A percentile compares a stretch with the other conserved stretches of the same genome.
Conservation (phyloP, 2,113 vertebrate species). For the Hypomesus transpacificus region DNA sequence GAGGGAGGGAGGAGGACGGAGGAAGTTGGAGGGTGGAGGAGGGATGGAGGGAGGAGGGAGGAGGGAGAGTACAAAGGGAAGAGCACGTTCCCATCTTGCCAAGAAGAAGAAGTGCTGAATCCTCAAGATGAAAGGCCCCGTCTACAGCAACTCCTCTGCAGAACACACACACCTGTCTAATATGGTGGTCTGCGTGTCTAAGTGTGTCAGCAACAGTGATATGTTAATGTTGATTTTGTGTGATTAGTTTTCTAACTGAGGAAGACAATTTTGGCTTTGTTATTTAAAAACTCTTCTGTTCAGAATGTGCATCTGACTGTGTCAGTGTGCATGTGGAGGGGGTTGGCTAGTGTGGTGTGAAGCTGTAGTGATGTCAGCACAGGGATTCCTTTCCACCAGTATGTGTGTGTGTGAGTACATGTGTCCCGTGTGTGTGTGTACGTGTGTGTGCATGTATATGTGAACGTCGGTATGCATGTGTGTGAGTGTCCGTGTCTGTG, state of each 20-base stretch:
- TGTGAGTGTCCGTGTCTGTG: slow-evolving; percentile 1
- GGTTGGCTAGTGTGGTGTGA: not conserved
- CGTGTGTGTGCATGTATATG: not conserved
- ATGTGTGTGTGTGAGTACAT: slow-evolving; percentile 5
- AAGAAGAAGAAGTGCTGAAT: slow-evolving; percentile 12
- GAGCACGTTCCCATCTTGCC: slow-evolving; percentile 2
- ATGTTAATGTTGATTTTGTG: not conserved
- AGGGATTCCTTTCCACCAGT: slow-evolving; percentile 40
- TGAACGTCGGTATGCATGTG: slow-evolving; percentile 10
- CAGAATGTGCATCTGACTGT: not conserved
- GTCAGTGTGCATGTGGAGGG: slow-evolving; percentile 2
- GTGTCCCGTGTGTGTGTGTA: not conserved
- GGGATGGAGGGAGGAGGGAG: not conserved
- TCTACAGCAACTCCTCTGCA: slow-evolving; percentile 3
- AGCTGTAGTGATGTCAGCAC: slow-evolving; percentile 36
- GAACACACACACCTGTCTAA: not conserved
- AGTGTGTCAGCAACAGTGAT: not conserved
- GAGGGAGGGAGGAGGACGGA: not conserved
- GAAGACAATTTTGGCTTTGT: not conserved
- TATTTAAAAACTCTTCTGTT: slow-evolving; percentile 2
- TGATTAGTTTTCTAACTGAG: not conserved
- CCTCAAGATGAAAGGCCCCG: slow-evolving; percentile 4
- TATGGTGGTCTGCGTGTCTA: too few relatives aligned
- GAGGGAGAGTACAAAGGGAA: not conserved
- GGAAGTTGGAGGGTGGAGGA: not conserved